These are phyloP conservation scores for Pseudopipra pipra DNA, from an alignment of 2,113 vertebrate genomes.

Conservation along the genomic window DNA sequence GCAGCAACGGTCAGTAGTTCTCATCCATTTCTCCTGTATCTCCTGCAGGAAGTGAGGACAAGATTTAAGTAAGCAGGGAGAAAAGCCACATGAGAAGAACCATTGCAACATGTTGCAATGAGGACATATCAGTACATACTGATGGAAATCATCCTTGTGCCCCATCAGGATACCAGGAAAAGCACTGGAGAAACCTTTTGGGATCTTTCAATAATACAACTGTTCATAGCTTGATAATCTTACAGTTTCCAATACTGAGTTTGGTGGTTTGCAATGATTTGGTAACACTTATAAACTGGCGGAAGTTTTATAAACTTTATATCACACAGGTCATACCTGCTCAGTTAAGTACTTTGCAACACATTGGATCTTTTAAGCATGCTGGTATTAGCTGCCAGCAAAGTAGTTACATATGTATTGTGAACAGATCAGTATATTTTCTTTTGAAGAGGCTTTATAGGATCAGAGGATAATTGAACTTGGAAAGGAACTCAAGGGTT, in stretches of 20 bases:
- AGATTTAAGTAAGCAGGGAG: not conserved
- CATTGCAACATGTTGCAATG: not conserved
- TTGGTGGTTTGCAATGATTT: not conserved
- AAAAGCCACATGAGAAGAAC: not conserved
- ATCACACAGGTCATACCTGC: not conserved
- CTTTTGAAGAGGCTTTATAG: not conserved
- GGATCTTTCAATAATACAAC: not conserved
- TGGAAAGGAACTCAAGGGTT: not conserved
- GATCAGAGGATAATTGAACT: not conserved
- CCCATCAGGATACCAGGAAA: not conserved
- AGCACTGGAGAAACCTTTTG: not conserved
- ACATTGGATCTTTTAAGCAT: not conserved
- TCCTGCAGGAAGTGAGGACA: not conserved
- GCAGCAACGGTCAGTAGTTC: not conserved
- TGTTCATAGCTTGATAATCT: not conserved
- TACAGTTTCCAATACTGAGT: not conserved
- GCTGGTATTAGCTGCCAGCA: not conserved
- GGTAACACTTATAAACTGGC: not conserved
- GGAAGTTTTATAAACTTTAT: not conserved
- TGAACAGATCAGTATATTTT: not conserved
- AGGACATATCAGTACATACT: not conserved
- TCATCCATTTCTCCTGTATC: not conserved
- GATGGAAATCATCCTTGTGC: not conserved
- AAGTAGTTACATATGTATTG: not conserved
- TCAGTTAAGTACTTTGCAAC: not conserved